phyloP scores from a whole-genome alignment of 2,888 invertebrate species.

The Minunthozetes semirufus region DNA sequence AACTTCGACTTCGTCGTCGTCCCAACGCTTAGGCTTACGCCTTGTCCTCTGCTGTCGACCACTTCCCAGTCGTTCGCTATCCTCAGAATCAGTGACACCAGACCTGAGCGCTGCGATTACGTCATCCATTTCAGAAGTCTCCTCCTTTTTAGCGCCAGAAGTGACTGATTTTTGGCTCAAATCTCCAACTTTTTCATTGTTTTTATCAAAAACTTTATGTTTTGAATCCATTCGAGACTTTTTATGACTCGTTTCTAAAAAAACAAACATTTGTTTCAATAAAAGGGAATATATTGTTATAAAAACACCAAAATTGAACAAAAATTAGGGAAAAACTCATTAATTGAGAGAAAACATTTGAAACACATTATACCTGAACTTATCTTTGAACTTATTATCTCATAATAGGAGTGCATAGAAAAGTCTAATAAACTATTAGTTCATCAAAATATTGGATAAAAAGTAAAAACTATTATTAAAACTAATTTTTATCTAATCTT shows the following conservation, averaged over 20 bases:
- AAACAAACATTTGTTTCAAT: neutral
- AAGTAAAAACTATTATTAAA: too few relatives aligned
- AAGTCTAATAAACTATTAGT: too few relatives aligned
- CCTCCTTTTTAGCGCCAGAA: neutral
- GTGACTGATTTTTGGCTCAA: neutral
- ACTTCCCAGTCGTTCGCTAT: neutral
- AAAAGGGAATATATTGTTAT: too few relatives aligned
- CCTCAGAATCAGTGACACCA: neutral
- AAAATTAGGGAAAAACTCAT: too few relatives aligned
- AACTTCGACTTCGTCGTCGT: constrained; percentile 35
- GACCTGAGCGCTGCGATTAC: constrained; percentile 17
- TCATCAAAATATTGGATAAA: too few relatives aligned
- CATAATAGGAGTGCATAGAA: too few relatives aligned
- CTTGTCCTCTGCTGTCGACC: constrained; percentile 33
- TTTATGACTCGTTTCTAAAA: constrained; percentile 5
- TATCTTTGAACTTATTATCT: too few relatives aligned
- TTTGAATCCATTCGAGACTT: constrained; percentile 14
- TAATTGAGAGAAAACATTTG: too few relatives aligned
- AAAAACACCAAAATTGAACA: too few relatives aligned
- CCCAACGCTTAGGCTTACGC: constrained; percentile 37
- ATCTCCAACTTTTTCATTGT: neutral
- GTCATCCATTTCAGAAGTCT: constrained; percentile 14
- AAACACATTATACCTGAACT: too few relatives aligned
- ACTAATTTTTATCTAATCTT: too few relatives aligned
- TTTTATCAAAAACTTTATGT: neutral